Percentiles rank a stretch among this genome's conserved stretches.
These are phyloP conservation scores for Actinemys pallida DNA, from an alignment of 2,113 vertebrate genomes.

Conservation along the genomic window DNA sequence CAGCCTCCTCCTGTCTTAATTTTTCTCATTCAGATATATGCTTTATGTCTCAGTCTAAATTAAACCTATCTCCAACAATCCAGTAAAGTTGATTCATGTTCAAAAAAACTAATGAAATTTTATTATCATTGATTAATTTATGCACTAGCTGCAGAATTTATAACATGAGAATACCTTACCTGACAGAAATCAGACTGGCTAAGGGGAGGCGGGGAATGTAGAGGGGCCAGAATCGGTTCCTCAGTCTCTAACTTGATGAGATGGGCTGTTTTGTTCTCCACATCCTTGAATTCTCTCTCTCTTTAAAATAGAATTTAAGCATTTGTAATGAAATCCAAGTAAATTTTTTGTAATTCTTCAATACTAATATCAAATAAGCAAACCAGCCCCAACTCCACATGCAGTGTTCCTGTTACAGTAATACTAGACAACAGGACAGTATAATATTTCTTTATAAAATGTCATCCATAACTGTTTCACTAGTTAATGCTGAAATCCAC, in stretches of 20 bases:
- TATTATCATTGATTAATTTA: neutral
- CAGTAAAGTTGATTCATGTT: neutral
- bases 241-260: neutral
- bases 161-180: neutral
- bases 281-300: neutral
- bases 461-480: neutral
- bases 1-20: neutral
- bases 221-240: neutral
- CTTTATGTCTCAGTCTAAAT: neutral
- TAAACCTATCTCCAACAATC: neutral
- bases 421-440: neutral
- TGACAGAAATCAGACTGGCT: neutral
- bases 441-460: slow-evolving; percentile 1
- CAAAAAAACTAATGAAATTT: neutral
- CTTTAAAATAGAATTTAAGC: slow-evolving; percentile 3
- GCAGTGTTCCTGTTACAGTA: neutral
- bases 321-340: slow-evolving; percentile 21
- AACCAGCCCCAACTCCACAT: neutral
- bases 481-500: neutral
- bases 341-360: neutral
- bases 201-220: neutral
- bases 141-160: neutral
- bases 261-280: slow-evolving; percentile 30
- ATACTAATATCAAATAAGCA: slow-evolving; percentile 21
- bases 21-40: neutral